Base-by-base conservation (phyloP, 1,140 invertebrate genomes). In the Diorhabda carinulata region DNA sequence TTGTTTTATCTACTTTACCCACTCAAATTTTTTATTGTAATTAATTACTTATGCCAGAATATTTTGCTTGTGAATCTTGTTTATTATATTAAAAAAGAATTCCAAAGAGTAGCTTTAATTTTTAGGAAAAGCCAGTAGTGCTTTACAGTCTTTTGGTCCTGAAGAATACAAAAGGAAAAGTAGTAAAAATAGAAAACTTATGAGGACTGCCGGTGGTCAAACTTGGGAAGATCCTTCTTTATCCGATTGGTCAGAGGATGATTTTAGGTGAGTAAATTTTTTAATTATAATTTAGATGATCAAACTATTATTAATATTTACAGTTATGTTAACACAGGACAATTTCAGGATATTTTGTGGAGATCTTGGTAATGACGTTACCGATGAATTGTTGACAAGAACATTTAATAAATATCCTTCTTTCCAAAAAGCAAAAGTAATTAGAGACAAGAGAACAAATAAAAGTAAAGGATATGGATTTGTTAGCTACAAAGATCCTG, bases 381-480 rank as follows among this genome's bases (percentile, higher is more conserved):
- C 96, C 0, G 98, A 99, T 79, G 98, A 99, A 81, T 87, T 97
- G 61, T 83, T 99, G 6, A 88, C 85, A 0, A 85, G 97, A 76
- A 97, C 96, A 2, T 99, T 99, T 78, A 92, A 92, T 75, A 96
- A 97, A 80, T 99, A 94, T 84, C 88, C 92, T 0, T 98, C 96
- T 57, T 99, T 99, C 82, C 87, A 93, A 78, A 92, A 90, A 80
- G 97, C 98, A 0, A 97, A 97, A 82, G 97, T 99, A 4, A 89
- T 99, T 2, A 84, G 98, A 71, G 98, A 99, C 80, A 98, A 97
- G 79, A 83, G 97, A 60, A 97, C 96, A 0, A 98, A 98, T 79
- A 99, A 99, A 83, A 98, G 94, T 60, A 98, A 98, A 86, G 98
- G 98, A 5, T 99, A 97, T 83, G 98, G 98, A 4, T 99, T 99